Base-by-base conservation (phyloP, 2,888 invertebrate genomes). In the Pandemis corylana region DNA sequence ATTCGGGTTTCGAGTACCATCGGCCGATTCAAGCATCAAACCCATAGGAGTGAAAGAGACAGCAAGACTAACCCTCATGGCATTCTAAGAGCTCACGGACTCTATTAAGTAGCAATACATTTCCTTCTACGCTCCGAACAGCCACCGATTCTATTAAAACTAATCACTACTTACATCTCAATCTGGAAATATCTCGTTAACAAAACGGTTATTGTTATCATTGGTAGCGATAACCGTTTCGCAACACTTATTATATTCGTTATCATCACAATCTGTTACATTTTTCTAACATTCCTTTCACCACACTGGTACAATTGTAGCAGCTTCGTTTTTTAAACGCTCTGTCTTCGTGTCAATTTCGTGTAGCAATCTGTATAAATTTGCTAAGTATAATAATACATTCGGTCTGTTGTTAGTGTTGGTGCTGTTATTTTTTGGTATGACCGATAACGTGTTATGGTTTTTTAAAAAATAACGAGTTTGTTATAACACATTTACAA, bases 261-360 rank as follows among this genome's bases (percentile, higher is more conserved):
- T 67, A 67, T 67, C 67, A 9, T 53, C 53, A 53, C 7, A 41
- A 67, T 67, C 67, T 67, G 53, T 51, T 67, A 67, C 53, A 53
- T 67, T 67, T 66, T 66, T 66, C 13, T 36, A 28, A 67, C 53
- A 67, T 53, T 67, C 67, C 67, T 67, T 67, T 67, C 67, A 67
- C 67, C 49, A 7, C 49, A 36, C 53, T 75, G 72, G 77, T 80
- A 81, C 80, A 84, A 83, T 82, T 81, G 74, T 80, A 77, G 66
- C 65, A 77, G 59, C 59, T 28, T 28, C 59, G 28, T 59, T 59
- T 59, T 59, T 59, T 28, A 59, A 59, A 56, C 20, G 20, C 12
- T 28, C 59, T 59, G 9, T 59, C 59, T 59, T 59, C 28, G 15
- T 59, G 59, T 28, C 59, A 20, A 59, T 59, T 59, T 59, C 28